phyloP scores from a whole-genome alignment of 2,797 vertebrate species.

The Geotria australis region DNA sequence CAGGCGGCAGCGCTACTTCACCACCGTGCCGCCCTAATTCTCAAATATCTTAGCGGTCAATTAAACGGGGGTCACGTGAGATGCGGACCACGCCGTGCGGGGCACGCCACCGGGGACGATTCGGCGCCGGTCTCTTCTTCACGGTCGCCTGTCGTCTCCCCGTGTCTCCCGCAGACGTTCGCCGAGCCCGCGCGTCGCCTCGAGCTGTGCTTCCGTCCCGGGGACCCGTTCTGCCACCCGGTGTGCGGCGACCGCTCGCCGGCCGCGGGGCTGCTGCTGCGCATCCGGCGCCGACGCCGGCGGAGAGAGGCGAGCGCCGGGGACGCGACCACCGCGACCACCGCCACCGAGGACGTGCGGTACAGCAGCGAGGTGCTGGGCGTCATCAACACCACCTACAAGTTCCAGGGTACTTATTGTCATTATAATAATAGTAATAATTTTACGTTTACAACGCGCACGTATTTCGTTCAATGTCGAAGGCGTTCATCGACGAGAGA shows the following conservation, averaged over 20 bases:
- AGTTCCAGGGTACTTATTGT: slow-evolving; percentile 55
- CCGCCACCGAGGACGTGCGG: slow-evolving; percentile 7
- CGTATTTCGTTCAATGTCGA: no score
- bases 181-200: slow-evolving; percentile 37
- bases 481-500: no score
- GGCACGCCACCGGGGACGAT: no score
- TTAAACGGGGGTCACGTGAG: no score
- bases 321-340: neutral
- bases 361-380: slow-evolving; percentile 45
- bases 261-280: slow-evolving; percentile 49
- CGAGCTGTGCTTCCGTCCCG: slow-evolving; percentile 56
- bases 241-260: slow-evolving; percentile 59
- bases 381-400: slow-evolving; percentile 46
- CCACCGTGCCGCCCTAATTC: no score
- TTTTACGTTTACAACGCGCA: no score
- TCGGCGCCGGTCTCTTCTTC: no score
- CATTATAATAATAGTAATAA: no score
- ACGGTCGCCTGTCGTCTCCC: no score
- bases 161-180: slow-evolving; percentile 19
- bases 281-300: slow-evolving; percentile 21
- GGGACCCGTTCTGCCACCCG: slow-evolving; percentile 65
- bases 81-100: no score
- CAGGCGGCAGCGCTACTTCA: no score
- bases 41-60: no score
- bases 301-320: neutral